These are phyloP conservation scores for Cygnus atratus DNA, from an alignment of 2,113 vertebrate species.

Conservation along the genomic window DNA sequence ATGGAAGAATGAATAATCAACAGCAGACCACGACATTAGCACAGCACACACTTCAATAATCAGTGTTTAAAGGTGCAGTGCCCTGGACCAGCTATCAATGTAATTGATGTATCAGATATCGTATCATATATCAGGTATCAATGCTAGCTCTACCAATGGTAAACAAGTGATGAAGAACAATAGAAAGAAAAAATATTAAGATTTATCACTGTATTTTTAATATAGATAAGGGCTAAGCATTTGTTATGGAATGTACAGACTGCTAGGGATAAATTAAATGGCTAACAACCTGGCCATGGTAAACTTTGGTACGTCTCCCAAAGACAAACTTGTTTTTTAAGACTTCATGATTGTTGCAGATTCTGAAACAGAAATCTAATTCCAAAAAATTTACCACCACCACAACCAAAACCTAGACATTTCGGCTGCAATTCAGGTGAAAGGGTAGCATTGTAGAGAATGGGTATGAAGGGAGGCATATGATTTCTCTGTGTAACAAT, in stretches of 20 bases:
- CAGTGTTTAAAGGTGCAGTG: not conserved
- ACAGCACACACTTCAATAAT: not conserved
- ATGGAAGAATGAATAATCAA: not conserved
- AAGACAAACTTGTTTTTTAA: not conserved
- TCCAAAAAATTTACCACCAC: not conserved
- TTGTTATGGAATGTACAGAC: not conserved
- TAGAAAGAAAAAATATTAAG: not conserved
- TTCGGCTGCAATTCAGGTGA: not conserved
- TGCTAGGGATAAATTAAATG: not conserved
- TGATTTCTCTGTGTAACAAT: not conserved
- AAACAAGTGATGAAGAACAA: not conserved
- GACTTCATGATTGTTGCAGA: not conserved
- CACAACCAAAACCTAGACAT: not conserved
- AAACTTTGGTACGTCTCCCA: not conserved
- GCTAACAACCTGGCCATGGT: not conserved
- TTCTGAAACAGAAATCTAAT: not conserved
- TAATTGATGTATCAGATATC: too few relatives aligned
- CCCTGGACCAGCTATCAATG: not conserved
- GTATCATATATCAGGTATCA: not conserved
- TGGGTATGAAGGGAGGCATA: not conserved
- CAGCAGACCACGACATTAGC: not conserved
- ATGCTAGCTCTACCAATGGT: not conserved
- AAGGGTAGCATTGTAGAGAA: not conserved
- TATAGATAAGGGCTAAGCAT: not conserved
- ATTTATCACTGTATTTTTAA: not conserved